These are phyloP conservation scores for Polia nebulosa DNA, from an alignment of 2,888 invertebrate species.

Conservation along the genomic window DNA sequence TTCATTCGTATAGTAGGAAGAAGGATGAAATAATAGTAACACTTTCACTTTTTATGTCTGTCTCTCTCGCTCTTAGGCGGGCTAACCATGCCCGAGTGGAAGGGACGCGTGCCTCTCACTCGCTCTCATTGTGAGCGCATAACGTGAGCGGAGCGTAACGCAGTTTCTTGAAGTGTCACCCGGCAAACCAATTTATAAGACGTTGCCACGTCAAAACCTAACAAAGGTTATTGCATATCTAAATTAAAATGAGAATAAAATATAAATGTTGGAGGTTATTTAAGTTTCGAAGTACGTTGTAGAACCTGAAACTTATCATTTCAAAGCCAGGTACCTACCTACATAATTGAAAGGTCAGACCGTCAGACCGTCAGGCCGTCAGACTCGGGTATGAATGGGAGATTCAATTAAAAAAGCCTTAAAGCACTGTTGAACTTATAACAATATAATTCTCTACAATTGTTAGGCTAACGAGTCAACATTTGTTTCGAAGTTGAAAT, in stretches of 20 bases:
- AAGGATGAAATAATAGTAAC: too few species aligned
- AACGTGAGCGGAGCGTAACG: too few species aligned
- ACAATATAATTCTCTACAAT: constrained; percentile 65
- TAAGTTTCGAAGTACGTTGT: constrained; percentile 22
- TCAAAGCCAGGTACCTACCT: constrained; percentile 22
- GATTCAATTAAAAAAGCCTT: constrained; percentile 63
- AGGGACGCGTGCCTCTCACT: too few species aligned
- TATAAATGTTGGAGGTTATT: constrained; percentile 9
- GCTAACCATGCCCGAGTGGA: too few species aligned
- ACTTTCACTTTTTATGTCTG: too few species aligned
- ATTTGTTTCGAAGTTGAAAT: constrained; percentile 83
- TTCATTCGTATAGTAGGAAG: too few species aligned
- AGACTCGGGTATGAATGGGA: constrained; percentile 44
- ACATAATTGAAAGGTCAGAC: constrained; percentile 46
- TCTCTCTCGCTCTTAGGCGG: too few species aligned
- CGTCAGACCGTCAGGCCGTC: constrained; percentile 1
- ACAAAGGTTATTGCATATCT: constrained; percentile 41
- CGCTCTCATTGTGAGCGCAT: too few species aligned
- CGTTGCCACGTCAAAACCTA: too few species aligned
- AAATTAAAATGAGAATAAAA: constrained; percentile 44
- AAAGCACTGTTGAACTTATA: constrained; percentile 62
- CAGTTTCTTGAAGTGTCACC: too few species aligned
- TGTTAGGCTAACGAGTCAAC: constrained; percentile 81
- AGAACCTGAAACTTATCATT: constrained; percentile 32
- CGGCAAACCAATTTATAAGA: too few species aligned